These are phyloP conservation scores for Mellivora capensis DNA, from an alignment of 2,113 vertebrate genomes.

Conservation along the genomic window DNA sequence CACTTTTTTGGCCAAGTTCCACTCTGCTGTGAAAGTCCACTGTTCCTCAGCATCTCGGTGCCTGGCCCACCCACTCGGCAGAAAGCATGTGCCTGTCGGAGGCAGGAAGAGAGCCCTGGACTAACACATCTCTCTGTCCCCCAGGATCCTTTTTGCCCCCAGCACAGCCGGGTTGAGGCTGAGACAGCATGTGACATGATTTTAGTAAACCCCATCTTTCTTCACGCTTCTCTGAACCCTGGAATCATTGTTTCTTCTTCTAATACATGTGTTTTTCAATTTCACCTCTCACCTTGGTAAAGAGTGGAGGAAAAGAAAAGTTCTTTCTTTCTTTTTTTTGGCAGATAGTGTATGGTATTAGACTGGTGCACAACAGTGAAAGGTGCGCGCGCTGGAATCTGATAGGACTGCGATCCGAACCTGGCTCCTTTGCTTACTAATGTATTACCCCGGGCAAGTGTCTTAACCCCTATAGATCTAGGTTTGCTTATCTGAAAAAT, in stretches of 20 bases:
- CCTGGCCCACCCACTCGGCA: not conserved
- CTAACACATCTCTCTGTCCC: not conserved
- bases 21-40: not conserved
- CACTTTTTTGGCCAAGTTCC: not conserved
- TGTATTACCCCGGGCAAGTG: not conserved
- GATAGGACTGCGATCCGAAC: not conserved
- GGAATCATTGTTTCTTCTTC: not conserved
- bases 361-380: not conserved
- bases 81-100: not conserved
- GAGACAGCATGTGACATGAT: not conserved
- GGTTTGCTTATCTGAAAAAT: not conserved
- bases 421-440: not conserved
- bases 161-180: not conserved
- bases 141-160: rapidly evolving
- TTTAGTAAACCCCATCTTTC: not conserved
- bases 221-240: not conserved
- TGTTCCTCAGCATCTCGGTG: not conserved
- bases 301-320: not conserved
- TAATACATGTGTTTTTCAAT: not conserved
- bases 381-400: not conserved
- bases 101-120: not conserved
- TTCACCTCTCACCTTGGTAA: not conserved
- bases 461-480: not conserved
- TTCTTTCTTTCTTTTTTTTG: not conserved
- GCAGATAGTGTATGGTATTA: not conserved